Conservation (phyloP, 2,888 invertebrate genomes). For the Pandemis heparana region DNA sequence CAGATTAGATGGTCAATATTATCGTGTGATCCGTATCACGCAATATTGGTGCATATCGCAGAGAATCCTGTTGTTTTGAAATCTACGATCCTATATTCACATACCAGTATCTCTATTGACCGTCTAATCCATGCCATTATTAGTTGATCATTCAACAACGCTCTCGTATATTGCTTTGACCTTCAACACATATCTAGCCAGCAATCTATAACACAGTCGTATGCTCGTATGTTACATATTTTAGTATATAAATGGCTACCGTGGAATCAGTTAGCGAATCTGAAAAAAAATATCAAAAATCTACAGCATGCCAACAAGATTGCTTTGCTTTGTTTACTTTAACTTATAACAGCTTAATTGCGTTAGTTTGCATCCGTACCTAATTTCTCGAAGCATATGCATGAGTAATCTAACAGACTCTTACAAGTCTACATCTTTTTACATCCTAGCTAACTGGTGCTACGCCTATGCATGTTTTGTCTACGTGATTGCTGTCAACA, state of each 20-base stretch:
- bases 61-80: no score
- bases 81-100: no score
- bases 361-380: neutral
- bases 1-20: no score
- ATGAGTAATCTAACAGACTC: neutral
- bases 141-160: neutral
- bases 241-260: neutral
- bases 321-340: conserved; percentile 1
- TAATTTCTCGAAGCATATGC: neutral
- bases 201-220: neutral
- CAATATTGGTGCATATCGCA: no score
- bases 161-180: neutral
- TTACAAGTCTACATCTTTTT: neutral
- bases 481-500: neutral
- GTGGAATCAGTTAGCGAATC: no score
- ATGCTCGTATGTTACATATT: neutral
- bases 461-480: neutral
- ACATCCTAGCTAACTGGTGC: neutral
- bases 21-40: no score
- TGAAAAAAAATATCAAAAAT: no score
- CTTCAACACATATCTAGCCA: neutral
- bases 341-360: neutral
- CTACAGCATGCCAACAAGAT: neutral
- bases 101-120: no score
- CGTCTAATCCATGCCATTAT: no score